Evolutionary conservation across 2,113 vertebrate species (phyloP), one percentile per base, ranked within the genome.

Genomic region (Rhea americana): DNA sequence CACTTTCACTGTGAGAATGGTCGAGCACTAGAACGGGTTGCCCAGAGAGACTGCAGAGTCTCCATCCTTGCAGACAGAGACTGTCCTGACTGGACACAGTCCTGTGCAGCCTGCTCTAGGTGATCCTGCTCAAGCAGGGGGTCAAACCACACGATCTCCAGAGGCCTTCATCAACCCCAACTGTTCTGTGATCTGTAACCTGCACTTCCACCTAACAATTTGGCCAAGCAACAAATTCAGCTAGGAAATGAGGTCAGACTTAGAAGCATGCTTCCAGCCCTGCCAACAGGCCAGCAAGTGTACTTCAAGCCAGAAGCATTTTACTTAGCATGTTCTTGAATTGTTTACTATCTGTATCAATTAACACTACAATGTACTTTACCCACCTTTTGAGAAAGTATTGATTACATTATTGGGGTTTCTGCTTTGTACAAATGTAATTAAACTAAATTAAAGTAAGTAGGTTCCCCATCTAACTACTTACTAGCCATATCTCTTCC

Each of bases 381-480:
- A 75, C 21, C 47, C 75, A 67, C 22, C 59, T 56, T 93, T 77
- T 59, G 48, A 80, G 66, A 55, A 89, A 35, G 63, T 83, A 80
- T 56, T 89, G n/a, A 89, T 56, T 55, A 70, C 41, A 15, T 45
- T 82, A 50, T 82, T 86, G 59, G 39, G 9, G 48, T 80, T 88
- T 55, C 28, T 70, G 59, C n/a, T 58, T 17, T 67, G 51, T 51
- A 89, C 87, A 68, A 85, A 85, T 83, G 37, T 39, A 91, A 93
- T 91, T 30, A 85, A 80, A 80, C 20, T 66, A 63, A 59, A 89
- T 86, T 87, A 78, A 89, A 94, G 85, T 37, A 93, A 61, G 32
- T 63, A 50, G 43, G 47, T 59, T 84, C 18, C 39, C 55, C 55
- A 58, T 58, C 55, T 58, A 67, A 45, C 41, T 47, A 67, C 41